Evolutionary conservation across 2,888 invertebrate species (phyloP).

Genomic region (Apomyelois bistriatella): DNA sequence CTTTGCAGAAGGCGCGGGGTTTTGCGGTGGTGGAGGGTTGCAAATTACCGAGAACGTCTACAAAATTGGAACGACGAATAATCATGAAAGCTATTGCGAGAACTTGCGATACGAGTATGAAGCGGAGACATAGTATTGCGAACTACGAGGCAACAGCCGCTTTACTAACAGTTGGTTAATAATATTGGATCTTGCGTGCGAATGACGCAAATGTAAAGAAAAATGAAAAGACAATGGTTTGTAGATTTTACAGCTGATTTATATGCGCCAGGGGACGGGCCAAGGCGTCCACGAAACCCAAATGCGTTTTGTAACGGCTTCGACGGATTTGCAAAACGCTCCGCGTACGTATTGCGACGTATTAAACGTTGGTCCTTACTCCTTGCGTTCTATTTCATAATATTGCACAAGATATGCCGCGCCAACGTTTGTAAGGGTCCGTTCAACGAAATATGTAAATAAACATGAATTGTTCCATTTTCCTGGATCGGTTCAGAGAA

Average conservation of each 20-base stretch:
- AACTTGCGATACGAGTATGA: constrained; percentile 76
- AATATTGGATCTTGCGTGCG: constrained; percentile 56
- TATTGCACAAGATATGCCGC: constrained; percentile 59
- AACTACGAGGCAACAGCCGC: constrained; percentile 53
- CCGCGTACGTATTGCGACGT: constrained; percentile 48
- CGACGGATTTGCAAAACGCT: constrained; percentile 55
- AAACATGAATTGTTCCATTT: constrained; percentile 9
- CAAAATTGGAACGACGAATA: constrained; percentile 54
- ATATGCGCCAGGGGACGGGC: constrained; percentile 42
- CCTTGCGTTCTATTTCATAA: constrained; percentile 68
- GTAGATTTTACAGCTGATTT: constrained; percentile 42
- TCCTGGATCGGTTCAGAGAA: not conserved
- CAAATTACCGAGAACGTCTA: constrained; percentile 25
- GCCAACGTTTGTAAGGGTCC: constrained; percentile 39
- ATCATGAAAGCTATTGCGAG: constrained; percentile 70
- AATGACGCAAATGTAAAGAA: constrained; percentile 56
- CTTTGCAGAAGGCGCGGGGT: constrained; percentile 10
- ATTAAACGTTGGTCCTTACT: constrained; percentile 53
- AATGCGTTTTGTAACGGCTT: constrained; percentile 53
- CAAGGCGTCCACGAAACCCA: constrained; percentile 42
- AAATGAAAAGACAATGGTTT: constrained; percentile 50
- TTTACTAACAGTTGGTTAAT: constrained; percentile 68
- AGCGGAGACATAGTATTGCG: constrained; percentile 53
- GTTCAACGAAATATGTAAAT: constrained; percentile 20
- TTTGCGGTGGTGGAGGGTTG: constrained; percentile 27